Base-by-base conservation (phyloP, 2,797 vertebrate species). In the Cheirogaleus major region DNA sequence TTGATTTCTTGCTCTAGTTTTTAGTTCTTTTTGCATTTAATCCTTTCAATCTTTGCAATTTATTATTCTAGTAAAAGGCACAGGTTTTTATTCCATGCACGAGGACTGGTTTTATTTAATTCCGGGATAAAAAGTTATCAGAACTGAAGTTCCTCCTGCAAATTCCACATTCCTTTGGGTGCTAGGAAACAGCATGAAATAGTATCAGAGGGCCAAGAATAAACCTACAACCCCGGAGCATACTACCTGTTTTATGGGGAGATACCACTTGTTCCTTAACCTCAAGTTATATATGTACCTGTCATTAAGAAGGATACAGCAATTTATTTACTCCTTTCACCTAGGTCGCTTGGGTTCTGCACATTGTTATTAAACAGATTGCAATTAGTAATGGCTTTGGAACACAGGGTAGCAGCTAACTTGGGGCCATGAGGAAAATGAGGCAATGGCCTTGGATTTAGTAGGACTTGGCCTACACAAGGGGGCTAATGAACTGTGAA, bases 41-140 rank as follows among this genome's bases (percentile, higher is more conserved):
- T 67, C 93, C n/a, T 86, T 85, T 73, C 5, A 5, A 55, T 90
- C 22, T 92, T 95, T 95, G 61, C 35, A 81, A 76, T 23, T 45
- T 79, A 70, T 27, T 57, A 23, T 87, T 84, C 22, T 84, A 65
- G 30, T 45, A 45, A 96, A 93, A 94, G 79, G 30, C 59, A 61
- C 8, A 43, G 1, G 15, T 65, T 95, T 96, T 92, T 76, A 52
- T 35, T 78, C 43, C 50, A 22, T 38, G 72, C 20, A 12, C 2
- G 38, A 69, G 43, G 48, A n/a, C 25, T 83, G 82, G 43, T 83
- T 90, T 91, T 87, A 89, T 84, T 97, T 89, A 48, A 88, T 92
- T 94, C 15, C 10, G 69, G 43, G 69, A 17, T 85, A 79, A 94
- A 93, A 96, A 41, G 27, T 83, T 59, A 92, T 75, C 59, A 70